Percentiles rank a stretch among this genome's conserved stretches.
Conservation (phyloP, 1,140 invertebrate species). For the Rhysida immarginata region DNA sequence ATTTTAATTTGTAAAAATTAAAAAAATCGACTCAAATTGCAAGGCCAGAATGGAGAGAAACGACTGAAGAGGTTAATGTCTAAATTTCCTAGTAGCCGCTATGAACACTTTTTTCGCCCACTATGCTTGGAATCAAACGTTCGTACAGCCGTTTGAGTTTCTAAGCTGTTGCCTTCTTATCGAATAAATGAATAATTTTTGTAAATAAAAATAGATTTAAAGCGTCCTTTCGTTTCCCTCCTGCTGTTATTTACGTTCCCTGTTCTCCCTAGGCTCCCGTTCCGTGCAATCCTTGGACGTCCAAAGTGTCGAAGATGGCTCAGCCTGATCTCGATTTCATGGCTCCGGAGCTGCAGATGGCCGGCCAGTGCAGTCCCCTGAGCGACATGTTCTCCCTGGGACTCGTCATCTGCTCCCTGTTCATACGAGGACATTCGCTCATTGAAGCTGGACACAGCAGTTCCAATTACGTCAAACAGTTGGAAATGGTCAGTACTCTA, state of each 20-base stretch:
- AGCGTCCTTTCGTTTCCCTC: no score
- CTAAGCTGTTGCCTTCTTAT: no score
- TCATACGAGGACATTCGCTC: slow-evolving; percentile 69
- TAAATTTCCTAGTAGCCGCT: no score
- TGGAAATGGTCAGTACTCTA: slow-evolving; percentile 60
- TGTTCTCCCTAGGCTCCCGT: slow-evolving; percentile 46
- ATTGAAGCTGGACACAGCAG: slow-evolving; percentile 78
- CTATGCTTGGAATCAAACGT: no score
- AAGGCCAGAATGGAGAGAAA: no score
- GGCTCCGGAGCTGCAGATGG: slow-evolving; percentile 79
- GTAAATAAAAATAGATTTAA: no score
- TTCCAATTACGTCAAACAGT: slow-evolving; percentile 71
- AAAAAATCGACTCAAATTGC: no score
- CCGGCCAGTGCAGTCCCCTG: slow-evolving; percentile 60
- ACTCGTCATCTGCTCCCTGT: slow-evolving; percentile 78
- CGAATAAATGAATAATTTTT: no score
- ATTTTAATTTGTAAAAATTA: no score
- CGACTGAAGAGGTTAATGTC: no score
- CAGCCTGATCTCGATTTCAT: slow-evolving; percentile 84
- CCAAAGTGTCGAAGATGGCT: slow-evolving; percentile 71
- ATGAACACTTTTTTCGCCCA: no score
- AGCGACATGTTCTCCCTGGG: slow-evolving; percentile 94
- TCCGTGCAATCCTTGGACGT: slow-evolving; percentile 66
- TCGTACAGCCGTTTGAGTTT: no score
- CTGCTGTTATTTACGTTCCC: slow-evolving; percentile 2